These are phyloP conservation scores for Yponomeuta malinellus DNA, from an alignment of 2,888 invertebrate genomes.

Conservation along the genomic window DNA sequence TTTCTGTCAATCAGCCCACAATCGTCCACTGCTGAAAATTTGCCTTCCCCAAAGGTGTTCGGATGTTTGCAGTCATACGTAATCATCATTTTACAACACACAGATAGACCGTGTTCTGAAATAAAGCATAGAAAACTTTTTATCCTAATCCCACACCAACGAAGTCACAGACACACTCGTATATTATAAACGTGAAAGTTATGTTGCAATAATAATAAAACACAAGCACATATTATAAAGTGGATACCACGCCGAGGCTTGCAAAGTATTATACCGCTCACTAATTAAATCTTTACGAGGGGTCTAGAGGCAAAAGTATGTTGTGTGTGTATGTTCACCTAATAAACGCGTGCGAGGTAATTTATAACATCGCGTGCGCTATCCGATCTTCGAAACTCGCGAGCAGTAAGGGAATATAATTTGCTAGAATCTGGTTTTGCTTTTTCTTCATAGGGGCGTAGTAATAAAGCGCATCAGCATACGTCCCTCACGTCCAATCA, in stretches of 20 bases:
- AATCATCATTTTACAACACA: too few relatives aligned
- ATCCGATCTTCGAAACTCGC: constrained; percentile 24
- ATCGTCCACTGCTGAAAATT: too few relatives aligned
- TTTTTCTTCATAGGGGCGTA: constrained; percentile 35
- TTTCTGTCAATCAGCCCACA: too few relatives aligned
- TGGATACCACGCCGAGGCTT: not conserved
- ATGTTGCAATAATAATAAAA: not conserved
- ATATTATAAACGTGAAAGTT: not conserved
- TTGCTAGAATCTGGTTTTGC: constrained; percentile 38
- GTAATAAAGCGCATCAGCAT: constrained; percentile 55
- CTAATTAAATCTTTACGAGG: constrained; percentile 16
- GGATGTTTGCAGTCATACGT: too few relatives aligned
- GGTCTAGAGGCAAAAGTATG: constrained; percentile 5
- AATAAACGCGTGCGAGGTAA: constrained; percentile 27
- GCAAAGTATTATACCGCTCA: constrained; percentile 3
- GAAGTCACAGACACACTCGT: not conserved
- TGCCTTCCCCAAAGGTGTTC: too few relatives aligned
- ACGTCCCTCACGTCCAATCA: constrained; percentile 59
- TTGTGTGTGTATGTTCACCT: constrained; percentile 7
- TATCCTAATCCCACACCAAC: too few relatives aligned
- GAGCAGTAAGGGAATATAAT: constrained; percentile 36
- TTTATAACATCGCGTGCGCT: constrained; percentile 48
- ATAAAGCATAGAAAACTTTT: too few relatives aligned
- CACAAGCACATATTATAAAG: not conserved
- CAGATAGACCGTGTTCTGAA: too few relatives aligned